Evolutionary conservation across 2,797 vertebrate genomes (phyloP).

Genomic region (Vespertilio murinus): DNA sequence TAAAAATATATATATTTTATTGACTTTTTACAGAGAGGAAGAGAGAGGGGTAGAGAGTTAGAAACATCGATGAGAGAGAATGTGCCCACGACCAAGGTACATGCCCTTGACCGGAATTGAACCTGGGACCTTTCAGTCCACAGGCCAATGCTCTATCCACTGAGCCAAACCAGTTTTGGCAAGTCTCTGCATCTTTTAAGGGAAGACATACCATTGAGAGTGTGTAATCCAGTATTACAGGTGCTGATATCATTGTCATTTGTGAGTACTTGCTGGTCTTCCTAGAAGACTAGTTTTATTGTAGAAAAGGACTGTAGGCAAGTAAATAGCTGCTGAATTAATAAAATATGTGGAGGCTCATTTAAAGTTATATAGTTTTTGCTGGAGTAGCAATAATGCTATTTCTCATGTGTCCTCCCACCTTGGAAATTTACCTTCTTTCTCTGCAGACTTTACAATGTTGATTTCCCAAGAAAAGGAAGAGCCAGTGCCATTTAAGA

Average conservation of each 20-base stretch:
- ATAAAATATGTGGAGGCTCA: background rate
- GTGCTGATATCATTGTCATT: background rate
- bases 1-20: too few species aligned
- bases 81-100: too few species aligned
- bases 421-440: background rate
- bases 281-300: background rate
- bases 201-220: background rate
- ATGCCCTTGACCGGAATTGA: too few species aligned
- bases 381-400: background rate
- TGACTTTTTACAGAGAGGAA: too few species aligned
- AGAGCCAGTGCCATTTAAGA: background rate
- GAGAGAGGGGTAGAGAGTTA: too few species aligned
- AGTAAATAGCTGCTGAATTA: background rate
- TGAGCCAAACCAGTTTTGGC: too few species aligned
- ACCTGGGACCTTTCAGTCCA: too few species aligned
- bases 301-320: background rate
- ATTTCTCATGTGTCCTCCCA: background rate
- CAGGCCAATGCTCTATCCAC: too few species aligned
- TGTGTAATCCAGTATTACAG: background rate
- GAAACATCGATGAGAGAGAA: too few species aligned
- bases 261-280: background rate
- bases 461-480: background rate
- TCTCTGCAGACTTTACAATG: background rate
- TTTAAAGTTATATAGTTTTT: background rate
- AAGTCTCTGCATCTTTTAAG: background rate